Percentiles rank a stretch among this genome's conserved stretches.
These are phyloP conservation scores for Drosophila nasuta DNA, from an alignment of 1,140 invertebrate species.

Conservation along the genomic window DNA sequence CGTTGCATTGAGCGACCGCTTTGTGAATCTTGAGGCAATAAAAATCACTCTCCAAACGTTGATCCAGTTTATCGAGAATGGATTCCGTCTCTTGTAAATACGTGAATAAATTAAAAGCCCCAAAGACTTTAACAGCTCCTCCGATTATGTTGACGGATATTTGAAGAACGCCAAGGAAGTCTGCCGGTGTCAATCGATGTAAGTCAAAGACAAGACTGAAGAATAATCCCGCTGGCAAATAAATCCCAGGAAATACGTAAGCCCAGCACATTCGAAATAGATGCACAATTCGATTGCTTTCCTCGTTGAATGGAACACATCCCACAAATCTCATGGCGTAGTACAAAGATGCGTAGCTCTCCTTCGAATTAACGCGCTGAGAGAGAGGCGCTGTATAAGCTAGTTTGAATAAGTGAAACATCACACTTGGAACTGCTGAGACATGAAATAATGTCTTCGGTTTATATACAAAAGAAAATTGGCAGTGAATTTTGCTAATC, in stretches of 20 bases:
- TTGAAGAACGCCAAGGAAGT: not conserved
- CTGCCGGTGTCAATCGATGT: not conserved
- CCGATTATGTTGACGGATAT: not conserved
- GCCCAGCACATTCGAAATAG: not conserved
- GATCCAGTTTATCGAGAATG: constrained; percentile 1
- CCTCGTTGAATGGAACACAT: not conserved
- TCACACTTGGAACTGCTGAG: not conserved
- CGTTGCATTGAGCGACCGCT: constrained; percentile 10
- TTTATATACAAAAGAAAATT: constrained; percentile 1
- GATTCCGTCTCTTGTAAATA: not conserved
- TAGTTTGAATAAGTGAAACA: constrained; percentile 3
- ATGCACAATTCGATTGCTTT: not conserved
- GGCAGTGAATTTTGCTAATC: not conserved
- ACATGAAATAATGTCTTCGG: too few relatives aligned
- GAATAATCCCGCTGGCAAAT: constrained; percentile 11
- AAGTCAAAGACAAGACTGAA: constrained; percentile 1
- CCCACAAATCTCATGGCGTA: constrained; percentile 6
- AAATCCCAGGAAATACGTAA: not conserved
- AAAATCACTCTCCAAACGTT: not conserved
- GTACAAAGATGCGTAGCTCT: constrained; percentile 14
- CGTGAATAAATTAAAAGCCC: not conserved
- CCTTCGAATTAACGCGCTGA: constrained; percentile 1
- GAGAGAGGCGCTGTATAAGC: not conserved
- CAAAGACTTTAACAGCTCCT: not conserved
- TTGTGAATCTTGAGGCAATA: constrained; percentile 11